Conservation (phyloP, 2,888 invertebrate species). For the Synanthedon formicaeformis region DNA sequence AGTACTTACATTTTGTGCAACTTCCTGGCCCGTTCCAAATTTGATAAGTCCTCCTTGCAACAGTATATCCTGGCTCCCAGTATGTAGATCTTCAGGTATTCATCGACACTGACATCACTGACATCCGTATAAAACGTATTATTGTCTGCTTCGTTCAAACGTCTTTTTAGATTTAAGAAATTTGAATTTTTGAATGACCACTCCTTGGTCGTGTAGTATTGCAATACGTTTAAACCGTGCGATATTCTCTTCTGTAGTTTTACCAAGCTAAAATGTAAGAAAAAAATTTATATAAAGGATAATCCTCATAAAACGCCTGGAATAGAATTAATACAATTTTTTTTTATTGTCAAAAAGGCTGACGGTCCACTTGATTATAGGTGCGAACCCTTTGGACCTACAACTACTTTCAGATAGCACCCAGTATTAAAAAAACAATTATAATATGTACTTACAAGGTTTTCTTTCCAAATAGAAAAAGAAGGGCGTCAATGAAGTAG, state of each 20-base stretch:
- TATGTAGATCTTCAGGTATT: slow-evolving; percentile 69
- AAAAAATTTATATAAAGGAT: neutral
- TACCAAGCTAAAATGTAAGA: slow-evolving; percentile 67
- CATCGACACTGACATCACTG: slow-evolving; percentile 46
- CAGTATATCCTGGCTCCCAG: slow-evolving; percentile 86
- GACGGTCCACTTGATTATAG: no score
- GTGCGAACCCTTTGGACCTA: no score
- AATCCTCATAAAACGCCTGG: neutral
- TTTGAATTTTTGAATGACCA: slow-evolving; percentile 83
- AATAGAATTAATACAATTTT: no score
- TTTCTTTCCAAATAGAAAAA: slow-evolving; percentile 76
- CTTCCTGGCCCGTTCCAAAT: slow-evolving; percentile 78
- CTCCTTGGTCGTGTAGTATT: slow-evolving; percentile 85
- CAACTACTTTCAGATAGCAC: no score
- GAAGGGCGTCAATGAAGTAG: slow-evolving; percentile 77
- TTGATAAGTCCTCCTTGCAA: slow-evolving; percentile 83
- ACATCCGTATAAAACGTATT: slow-evolving; percentile 73
- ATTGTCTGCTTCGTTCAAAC: slow-evolving; percentile 70
- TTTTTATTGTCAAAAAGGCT: no score
- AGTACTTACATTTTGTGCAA: slow-evolving; percentile 70
- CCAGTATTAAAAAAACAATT: no score
- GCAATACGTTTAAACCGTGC: slow-evolving; percentile 75
- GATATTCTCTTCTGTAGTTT: slow-evolving; percentile 74
- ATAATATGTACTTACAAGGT: slow-evolving; percentile 79
- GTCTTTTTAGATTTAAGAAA: slow-evolving; percentile 58